A percentile compares a stretch with the other conserved stretches of the same genome.
phyloP scores from a whole-genome alignment of 2,113 vertebrate species.

The Grantiella picta region DNA sequence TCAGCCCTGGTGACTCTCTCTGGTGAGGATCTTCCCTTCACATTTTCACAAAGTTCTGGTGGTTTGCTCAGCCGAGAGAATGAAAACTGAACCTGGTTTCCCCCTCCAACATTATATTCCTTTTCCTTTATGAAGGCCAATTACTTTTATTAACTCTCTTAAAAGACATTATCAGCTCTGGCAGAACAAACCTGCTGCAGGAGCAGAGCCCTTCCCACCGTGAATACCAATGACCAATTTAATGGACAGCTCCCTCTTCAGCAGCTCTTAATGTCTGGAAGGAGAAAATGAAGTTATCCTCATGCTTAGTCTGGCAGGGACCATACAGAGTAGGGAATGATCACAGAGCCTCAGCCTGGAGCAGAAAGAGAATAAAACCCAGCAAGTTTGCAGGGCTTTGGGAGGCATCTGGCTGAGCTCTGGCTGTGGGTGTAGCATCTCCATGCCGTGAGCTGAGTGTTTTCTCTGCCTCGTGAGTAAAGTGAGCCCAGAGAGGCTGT shows the following conservation, averaged over 20 bases:
- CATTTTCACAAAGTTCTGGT: background rate
- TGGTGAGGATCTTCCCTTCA: rapidly evolving
- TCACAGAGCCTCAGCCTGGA: background rate
- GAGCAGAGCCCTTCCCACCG: background rate
- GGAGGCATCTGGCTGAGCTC: background rate
- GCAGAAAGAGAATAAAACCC: background rate
- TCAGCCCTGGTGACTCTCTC: background rate
- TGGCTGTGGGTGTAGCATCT: background rate
- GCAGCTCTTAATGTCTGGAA: background rate
- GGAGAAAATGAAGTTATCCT: background rate
- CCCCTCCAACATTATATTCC: background rate
- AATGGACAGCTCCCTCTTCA: background rate
- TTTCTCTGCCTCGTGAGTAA: background rate
- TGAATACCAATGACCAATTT: background rate
- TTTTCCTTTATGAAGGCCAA: background rate
- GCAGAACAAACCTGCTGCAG: background rate
- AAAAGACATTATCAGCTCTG: background rate
- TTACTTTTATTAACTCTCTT: constrained; percentile 22
- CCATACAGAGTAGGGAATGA: background rate
- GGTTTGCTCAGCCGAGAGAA: background rate
- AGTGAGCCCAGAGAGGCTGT: background rate
- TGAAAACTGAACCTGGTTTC: background rate
- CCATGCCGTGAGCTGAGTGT: rapidly evolving
- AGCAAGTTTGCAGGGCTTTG: background rate
- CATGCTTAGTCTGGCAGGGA: background rate